Evolutionary conservation across 2,113 vertebrate species (phyloP), one percentile per base, ranked within the genome.

Genomic region (Pycnonotus jocosus): DNA sequence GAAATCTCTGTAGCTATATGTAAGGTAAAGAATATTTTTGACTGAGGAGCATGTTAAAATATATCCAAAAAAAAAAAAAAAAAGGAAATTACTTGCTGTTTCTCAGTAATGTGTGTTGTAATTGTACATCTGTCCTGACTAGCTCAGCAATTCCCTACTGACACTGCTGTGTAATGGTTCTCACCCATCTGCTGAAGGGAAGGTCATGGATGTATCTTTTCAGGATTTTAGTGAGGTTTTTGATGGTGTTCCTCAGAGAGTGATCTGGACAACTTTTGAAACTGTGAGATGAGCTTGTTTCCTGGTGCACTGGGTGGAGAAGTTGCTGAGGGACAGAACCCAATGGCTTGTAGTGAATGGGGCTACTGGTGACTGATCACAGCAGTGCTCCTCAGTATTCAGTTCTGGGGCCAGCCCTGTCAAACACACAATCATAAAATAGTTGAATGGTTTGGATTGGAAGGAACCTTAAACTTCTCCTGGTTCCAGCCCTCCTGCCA

Each of bases 321-420:
- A 33, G 13, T 19, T 42, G 18, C 22, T 10, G 3, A 31, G 42
- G 6, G 45, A 30, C 53, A 68, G 53, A 51, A 20, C 16, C n/a
- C 9, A 35, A 21, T 8, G 47, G 2, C 5, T 66, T 40, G 27
- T 33, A 17, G 33, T 31, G 38, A 62, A 25, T 8, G 5, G 27
- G 28, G 57, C 45, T 18, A n/a, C 60, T 45, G n/a, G 53, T 13
- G 18, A 33, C 8, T 0, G 0, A 17, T 40, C 12, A 20, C n/a
- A 40, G 51, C 1, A 0, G 14, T 27, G 30, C 42, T 66, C 25
- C 45, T 66, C 38, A 8, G 30, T 23, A 25, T 23, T 58, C 24
- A 30, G 1, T 27, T 66, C 25, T 21, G 48, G 56, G 42, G 12
- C 14, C 10, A 23, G 48, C 56, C 17, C 24, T 35, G 10, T 48